Evolutionary conservation across 2,113 vertebrate species (phyloP).

Genomic region (Dryoscopus gambensis): DNA sequence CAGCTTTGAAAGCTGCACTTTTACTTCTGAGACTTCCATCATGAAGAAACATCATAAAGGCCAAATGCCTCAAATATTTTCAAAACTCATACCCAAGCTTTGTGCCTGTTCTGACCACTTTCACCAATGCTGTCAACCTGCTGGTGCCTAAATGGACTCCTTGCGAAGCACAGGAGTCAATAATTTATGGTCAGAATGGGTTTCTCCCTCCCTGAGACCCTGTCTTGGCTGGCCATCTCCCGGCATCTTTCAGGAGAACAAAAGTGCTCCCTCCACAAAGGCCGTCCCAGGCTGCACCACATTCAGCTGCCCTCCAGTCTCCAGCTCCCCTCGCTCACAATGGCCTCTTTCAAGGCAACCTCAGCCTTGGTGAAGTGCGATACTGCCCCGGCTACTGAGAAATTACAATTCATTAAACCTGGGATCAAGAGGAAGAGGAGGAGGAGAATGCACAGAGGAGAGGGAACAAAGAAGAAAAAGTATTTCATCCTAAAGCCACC

Average conservation of each 20-base stretch:
- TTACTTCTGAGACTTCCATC: background rate
- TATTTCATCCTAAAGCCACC: background rate
- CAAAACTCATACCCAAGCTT: background rate
- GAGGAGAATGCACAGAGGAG: background rate
- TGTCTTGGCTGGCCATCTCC: background rate
- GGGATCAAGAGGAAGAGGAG: background rate
- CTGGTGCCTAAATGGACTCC: background rate
- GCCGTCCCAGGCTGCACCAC: background rate
- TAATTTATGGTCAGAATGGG: background rate
- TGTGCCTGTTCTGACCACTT: background rate
- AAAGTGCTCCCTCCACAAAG: slow-evolving; percentile 43
- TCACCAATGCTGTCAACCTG: background rate
- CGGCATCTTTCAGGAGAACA: slow-evolving; percentile 15
- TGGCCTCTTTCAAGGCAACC: slow-evolving; percentile 42
- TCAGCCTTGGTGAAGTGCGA: background rate
- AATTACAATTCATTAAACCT: slow-evolving; percentile 24
- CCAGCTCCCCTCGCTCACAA: slow-evolving; percentile 17
- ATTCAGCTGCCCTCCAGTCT: background rate
- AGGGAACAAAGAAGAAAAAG: background rate
- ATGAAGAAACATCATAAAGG: background rate
- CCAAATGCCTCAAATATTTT: background rate
- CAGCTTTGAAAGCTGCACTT: background rate
- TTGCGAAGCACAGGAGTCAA: background rate
- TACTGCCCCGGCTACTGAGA: background rate
- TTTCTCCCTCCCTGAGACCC: background rate